Base-by-base conservation (phyloP, 2,888 invertebrate species). In the Mamestra brassicae region DNA sequence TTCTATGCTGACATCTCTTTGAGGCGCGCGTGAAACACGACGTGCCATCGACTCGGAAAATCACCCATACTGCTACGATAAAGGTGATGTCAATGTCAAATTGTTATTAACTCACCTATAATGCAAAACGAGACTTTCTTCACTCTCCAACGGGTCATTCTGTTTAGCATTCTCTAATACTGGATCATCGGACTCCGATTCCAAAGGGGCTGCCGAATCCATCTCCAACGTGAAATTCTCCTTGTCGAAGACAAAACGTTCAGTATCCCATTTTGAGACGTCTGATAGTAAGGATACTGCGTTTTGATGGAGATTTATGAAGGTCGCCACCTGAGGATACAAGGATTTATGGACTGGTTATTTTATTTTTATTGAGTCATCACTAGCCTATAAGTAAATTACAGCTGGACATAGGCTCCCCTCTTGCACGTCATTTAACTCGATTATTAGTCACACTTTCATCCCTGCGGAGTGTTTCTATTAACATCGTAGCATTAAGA, bases 231-330 rank as follows among this genome's bases (percentile, higher is more conserved):
- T 92, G 86, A 97, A 97, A 71, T 95, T 95, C 70, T 97, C 97
- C 70, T 96, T 95, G 89, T 97, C 97, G 86, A 97, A 97, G 6
- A 96, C 92, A 69, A 97, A 95, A 42, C 96, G 93, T 4, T 96
- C 95, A 8, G 97, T 96, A 45, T 97, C 97, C 96, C 97, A 97
- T 89, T 96, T 97, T 6, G 97, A 95, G 6, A 97, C 95, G 73
- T 97, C 97, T 10, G 96, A 94, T 65, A 97, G 90, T 7, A 97
- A 89, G 86, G 97, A 97, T 7, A 97, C 93, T 1, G 97, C 96
- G 85, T 97, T 97, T 72, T 96, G 95, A 78, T 97, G 97, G 15
- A 97, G 93, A 77, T 96, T 95, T 89, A 97, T 93, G 86, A 97
- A 97, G 13, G 95, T 95, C 34, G 90, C 89, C 1, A 97, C 97